Base-by-base conservation (phyloP, 1,140 invertebrate species). In the Daktulosphaira vitifoliae region DNA sequence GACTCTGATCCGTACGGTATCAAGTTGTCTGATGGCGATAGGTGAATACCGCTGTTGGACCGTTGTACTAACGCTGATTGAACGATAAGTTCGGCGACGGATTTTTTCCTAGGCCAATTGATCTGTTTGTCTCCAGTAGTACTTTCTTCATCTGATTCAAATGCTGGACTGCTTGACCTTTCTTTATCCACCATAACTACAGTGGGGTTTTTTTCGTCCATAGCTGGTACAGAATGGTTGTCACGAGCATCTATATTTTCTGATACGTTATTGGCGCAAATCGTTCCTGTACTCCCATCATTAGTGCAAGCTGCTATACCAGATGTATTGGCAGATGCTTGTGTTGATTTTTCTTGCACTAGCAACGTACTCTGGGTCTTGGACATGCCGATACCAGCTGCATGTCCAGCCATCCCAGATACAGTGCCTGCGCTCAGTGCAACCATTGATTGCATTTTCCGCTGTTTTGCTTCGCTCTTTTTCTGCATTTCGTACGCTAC, bases 401-500 rank as follows among this genome's bases (percentile, higher is more conserved):
- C 89, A 68, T 89, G 79, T 1, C 89, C 89, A 0, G 89, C 89
- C 86, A 92, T 91, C 0, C 89, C 88, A 1, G 87, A 85, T 84
- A 92, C 90, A 3, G 89, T 87, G 2, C 88, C 88, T 0, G 88
- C 88, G 72, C 88, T 90, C 23, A 94, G 74, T 0, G 90, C 88
- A 3, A 94, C 90, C 87, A 94, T 90, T 0, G 88, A 90, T 70
- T 94, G 90, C 87, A 94, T 92, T 72, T 95, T 94, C 29, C 88
- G 81, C 71, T 95, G 89, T 72, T 96, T 95, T 0, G 88, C 90
- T 75, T 96, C 93, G 65, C 93, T 95, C 74, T 98, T 97, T 73
- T 94, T 90, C 72, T 98, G 95, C 88, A 99, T 94, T 69, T 95
- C 88, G 71, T 96, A 93, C 0, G 96, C 96, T 15, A 96, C 98